A percentile compares a stretch with the other conserved stretches of the same genome.
Conservation (phyloP, 2,888 invertebrate genomes). For the Hoplodrina ambigua region DNA sequence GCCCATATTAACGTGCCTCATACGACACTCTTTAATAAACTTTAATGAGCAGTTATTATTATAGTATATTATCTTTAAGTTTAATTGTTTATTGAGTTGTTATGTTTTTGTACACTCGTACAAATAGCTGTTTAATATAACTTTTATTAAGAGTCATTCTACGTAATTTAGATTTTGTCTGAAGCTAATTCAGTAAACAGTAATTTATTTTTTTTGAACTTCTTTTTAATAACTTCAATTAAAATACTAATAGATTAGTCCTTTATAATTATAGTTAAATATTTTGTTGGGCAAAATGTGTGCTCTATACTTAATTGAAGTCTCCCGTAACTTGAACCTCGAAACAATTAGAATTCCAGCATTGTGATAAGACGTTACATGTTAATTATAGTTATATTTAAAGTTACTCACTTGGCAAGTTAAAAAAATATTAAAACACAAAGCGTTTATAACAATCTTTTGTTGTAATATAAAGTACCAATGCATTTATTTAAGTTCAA, state of each 20-base stretch:
- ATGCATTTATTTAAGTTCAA: constrained; percentile 13
- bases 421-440: constrained; percentile 3
- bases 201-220: background rate
- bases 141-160: constrained; percentile 10
- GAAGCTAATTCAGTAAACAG: background rate
- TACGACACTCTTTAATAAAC: constrained; percentile 71
- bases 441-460: background rate
- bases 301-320: background rate
- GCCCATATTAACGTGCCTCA: constrained; percentile 71
- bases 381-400: background rate
- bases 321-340: background rate
- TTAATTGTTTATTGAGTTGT: constrained; percentile 9
- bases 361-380: no score
- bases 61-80: constrained; percentile 7
- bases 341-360: background rate
- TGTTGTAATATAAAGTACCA: background rate
- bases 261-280: background rate
- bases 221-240: background rate
- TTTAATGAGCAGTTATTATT: constrained; percentile 40
- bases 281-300: background rate
- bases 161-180: constrained; percentile 16
- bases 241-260: background rate
- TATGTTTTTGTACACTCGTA: constrained; percentile 1
- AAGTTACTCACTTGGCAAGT: constrained; percentile 5
- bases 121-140: background rate